Evolutionary conservation across 2,888 invertebrate species (phyloP).

Genomic region (Troides aeacus): DNA sequence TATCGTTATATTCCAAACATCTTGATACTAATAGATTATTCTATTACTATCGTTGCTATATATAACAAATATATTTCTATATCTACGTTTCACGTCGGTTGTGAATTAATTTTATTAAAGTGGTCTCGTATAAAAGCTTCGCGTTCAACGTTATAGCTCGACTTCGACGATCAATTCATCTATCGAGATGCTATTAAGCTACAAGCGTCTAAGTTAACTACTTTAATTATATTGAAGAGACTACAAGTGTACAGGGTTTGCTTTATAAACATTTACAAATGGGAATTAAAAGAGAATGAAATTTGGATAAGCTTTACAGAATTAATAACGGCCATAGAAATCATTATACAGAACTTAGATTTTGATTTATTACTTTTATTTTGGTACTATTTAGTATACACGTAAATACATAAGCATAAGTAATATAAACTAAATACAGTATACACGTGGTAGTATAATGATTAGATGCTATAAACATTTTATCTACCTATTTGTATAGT

Average conservation of each 20-base stretch:
- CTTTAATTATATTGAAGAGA: conserved; percentile 23
- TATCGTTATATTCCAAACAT: too few relatives aligned
- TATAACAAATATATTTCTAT: not conserved
- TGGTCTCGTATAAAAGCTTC: conserved; percentile 9
- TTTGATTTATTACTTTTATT: not conserved
- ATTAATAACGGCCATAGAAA: not conserved
- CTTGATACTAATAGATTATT: too few relatives aligned
- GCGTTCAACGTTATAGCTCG: conserved; percentile 11
- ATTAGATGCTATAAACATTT: too few relatives aligned
- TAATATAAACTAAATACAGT: too few relatives aligned
- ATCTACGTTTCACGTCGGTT: not conserved
- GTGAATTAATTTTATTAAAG: conserved; percentile 12
- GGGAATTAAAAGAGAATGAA: not conserved
- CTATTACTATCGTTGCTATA: too few relatives aligned
- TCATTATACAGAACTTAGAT: not conserved
- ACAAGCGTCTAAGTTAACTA: conserved; percentile 24
- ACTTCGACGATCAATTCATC: conserved; percentile 18
- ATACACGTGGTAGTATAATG: too few relatives aligned
- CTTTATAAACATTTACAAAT: not conserved
- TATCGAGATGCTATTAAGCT: conserved; percentile 18
- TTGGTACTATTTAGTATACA: not conserved
- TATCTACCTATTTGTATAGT: too few relatives aligned
- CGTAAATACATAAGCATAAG: too few relatives aligned
- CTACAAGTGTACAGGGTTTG: conserved; percentile 18
- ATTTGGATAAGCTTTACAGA: not conserved